Evolutionary conservation across 2,888 invertebrate species (phyloP), one percentile per base, ranked within the genome.

Genomic region (Drosophila emarginata): DNA sequence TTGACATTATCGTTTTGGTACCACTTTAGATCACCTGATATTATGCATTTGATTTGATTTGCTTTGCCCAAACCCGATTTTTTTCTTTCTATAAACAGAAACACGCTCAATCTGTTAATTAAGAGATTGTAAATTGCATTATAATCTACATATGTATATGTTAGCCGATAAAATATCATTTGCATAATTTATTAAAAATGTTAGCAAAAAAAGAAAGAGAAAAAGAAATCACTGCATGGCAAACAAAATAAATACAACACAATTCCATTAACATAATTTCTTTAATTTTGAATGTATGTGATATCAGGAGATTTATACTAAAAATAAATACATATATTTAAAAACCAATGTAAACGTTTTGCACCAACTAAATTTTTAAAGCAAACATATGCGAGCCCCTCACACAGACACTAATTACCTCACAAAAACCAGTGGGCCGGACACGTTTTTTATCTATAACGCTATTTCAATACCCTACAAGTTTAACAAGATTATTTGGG

Each of bases 41-140:
- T 52, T 52, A 52, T 45, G 40, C 40, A 56, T 23, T 58, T 14
- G 12, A 50, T 50, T 60, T 7, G 1, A 4, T 11, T 28, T 32
- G 32, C 32, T 4, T 23, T 23, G 23, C 40, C 18, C 18, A 37
- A 57, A 40, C 56, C 57, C 28, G 68, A 52, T 67, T 26, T 26
- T 26, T 26, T 26, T 32, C 39, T 14, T 36, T 26, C 26, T 26
- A 26, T 56, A 57, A 7, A 23, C 15, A 7, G 37, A 58, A 66
- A 67, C 60, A 53, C 50, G 60, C 23, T 14, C 40, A 40, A 60
- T 50, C 53, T 9, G 63, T 50, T 67, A 78, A 80, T 69, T 79
- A 65, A 61, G 57, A 40, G 64, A 53, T 57, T 63, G 65, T 62
- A 61, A 73, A 73, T 71, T 70, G 67, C 60, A 64, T 53, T 59